Percentiles rank a stretch among this genome's conserved stretches.
Evolutionary conservation across 2,113 vertebrate species (phyloP).

Genomic region (Mohoua ochrocephala): DNA sequence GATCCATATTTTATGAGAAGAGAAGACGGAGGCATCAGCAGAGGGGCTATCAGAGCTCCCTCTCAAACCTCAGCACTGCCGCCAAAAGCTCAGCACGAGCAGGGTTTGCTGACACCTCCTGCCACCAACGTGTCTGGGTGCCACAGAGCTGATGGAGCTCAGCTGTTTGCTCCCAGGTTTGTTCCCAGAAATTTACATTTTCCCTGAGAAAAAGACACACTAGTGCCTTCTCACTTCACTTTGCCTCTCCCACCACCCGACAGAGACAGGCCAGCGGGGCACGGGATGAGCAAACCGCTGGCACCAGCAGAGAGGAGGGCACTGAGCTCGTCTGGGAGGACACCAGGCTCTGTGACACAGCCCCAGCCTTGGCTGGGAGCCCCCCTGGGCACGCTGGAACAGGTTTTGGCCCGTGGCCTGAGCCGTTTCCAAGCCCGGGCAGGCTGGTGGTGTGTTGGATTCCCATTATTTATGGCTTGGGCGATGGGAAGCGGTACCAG

Average conservation of each 20-base stretch:
- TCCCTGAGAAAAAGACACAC: fast-evolving
- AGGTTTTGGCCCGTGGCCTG: fast-evolving
- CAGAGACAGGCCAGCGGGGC: fast-evolving
- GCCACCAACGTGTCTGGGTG: fast-evolving
- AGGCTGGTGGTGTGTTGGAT: neutral
- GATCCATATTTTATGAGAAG: neutral
- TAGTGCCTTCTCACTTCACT: fast-evolving
- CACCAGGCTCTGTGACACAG: neutral
- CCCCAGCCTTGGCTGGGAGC: neutral
- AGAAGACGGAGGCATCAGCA: neutral
- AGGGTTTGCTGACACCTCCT: neutral
- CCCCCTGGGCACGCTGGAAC: neutral
- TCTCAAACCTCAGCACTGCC: neutral
- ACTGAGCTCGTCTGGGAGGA: neutral
- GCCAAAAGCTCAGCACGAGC: neutral
- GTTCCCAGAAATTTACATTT: neutral
- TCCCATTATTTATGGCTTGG: neutral
- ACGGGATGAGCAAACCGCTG: neutral
- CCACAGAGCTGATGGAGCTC: neutral
- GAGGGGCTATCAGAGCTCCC: neutral
- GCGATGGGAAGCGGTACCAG: fast-evolving
- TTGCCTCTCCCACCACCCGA: neutral
- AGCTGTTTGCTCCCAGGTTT: neutral
- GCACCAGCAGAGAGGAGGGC: neutral
- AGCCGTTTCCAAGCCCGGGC: neutral